Evolutionary conservation across 2,888 invertebrate species (phyloP).

Genomic region (Agriopis aurantiaria): DNA sequence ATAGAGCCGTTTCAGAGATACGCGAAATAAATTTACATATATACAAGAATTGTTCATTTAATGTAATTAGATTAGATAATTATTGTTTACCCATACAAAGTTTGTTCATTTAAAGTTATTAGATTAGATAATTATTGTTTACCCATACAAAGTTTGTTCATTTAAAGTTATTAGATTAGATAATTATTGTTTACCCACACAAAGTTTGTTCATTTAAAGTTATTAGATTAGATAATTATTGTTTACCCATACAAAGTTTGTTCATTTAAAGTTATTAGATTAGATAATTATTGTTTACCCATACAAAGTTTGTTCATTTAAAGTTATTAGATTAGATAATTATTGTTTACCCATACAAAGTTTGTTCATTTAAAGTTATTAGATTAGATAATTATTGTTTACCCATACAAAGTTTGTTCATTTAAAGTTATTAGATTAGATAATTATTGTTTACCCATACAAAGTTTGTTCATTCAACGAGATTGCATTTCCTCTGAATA

Average conservation of each 20-base stretch:
- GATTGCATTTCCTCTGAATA: constrained; percentile 1
- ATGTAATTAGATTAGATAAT: no score
- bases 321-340: not conserved
- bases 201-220: not conserved
- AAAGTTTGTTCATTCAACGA: not conserved
- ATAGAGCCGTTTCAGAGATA: not conserved
- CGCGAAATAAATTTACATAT: not conserved
- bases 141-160: not conserved
- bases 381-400: not conserved
- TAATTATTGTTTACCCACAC: not conserved
- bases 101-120: not conserved
- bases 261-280: not conserved
- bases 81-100: not conserved
- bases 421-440: not conserved
- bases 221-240: not conserved
- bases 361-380: not conserved
- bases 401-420: not conserved
- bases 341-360: not conserved
- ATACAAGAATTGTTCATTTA: not conserved
- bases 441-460: not conserved
- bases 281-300: not conserved
- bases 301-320: not conserved
- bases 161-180: not conserved
- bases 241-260: not conserved
- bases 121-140: not conserved